These are phyloP conservation scores for Sakesphorus luctuosus DNA, from an alignment of 2,113 vertebrate genomes.

Conservation along the genomic window DNA sequence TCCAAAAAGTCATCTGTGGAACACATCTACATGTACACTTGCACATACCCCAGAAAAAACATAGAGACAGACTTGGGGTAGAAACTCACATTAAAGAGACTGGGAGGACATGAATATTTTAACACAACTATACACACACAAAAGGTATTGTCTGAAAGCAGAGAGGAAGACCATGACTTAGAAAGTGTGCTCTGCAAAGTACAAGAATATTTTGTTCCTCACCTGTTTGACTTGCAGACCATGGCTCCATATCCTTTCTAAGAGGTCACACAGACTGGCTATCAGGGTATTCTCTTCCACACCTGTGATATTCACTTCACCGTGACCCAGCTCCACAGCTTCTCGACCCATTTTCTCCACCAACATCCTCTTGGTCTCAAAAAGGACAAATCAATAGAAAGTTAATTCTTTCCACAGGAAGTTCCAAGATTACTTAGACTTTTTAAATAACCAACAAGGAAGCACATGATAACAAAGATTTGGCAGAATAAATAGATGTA, in stretches of 20 bases:
- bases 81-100: neutral
- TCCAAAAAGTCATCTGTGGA: neutral
- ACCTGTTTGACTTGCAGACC: slow-evolving; percentile 86
- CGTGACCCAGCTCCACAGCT: slow-evolving; percentile 84
- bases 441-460: neutral
- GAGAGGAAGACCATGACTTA: neutral
- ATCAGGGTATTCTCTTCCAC: slow-evolving; percentile 86
- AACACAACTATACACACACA: neutral
- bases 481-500: neutral
- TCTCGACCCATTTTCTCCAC: slow-evolving; percentile 87
- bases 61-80: neutral
- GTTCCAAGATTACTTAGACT: neutral
- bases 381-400: slow-evolving; percentile 36
- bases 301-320: slow-evolving; percentile 86
- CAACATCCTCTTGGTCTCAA: slow-evolving; percentile 85
- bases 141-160: neutral
- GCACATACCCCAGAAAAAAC: neutral
- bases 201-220: neutral
- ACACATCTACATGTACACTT: neutral
- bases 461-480: neutral
- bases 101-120: neutral
- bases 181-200: neutral
- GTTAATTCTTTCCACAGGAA: neutral
- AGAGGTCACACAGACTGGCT: slow-evolving; percentile 84
- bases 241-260: slow-evolving; percentile 86